phyloP scores from a whole-genome alignment of 2,888 invertebrate species.

The Drosophila parthenogenetica region DNA sequence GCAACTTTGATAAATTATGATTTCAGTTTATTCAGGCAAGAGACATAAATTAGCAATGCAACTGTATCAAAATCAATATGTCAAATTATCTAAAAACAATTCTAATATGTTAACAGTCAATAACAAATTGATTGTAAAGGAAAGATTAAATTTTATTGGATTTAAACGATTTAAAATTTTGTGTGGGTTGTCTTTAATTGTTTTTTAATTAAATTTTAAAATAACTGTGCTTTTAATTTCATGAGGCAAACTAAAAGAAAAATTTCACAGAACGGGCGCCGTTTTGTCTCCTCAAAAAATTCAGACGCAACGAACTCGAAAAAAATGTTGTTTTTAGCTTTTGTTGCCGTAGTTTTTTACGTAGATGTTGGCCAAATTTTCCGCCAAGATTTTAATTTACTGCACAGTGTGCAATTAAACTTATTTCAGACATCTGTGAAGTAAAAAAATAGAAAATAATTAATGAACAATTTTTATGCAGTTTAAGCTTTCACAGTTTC shows the following conservation, averaged over 20 bases:
- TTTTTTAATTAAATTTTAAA: neutral
- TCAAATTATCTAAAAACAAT: neutral
- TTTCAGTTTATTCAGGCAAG: constrained; percentile 6
- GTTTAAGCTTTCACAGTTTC: too few species aligned
- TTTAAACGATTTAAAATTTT: too few species aligned
- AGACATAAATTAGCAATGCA: constrained; percentile 14
- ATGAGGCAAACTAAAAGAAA: too few species aligned
- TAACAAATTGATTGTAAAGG: neutral
- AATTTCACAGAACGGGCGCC: constrained; percentile 17
- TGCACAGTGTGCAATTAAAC: constrained; percentile 18
- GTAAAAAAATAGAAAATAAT: neutral
- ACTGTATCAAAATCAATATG: neutral
- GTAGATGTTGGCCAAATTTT: constrained; percentile 15
- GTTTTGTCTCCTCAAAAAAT: constrained; percentile 16
- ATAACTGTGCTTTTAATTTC: neutral
- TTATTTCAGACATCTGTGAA: neutral
- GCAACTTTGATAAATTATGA: constrained; percentile 12
- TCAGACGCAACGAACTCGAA: constrained; percentile 55
- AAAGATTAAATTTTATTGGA: too few species aligned
- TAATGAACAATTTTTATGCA: neutral
- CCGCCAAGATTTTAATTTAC: constrained; percentile 12
- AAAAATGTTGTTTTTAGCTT: constrained; percentile 14
- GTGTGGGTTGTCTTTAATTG: neutral
- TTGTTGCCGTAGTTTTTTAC: constrained; percentile 6
- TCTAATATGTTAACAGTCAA: neutral